Evolutionary conservation across 2,888 invertebrate species (phyloP).

Genomic region (Aspidiotus destructor): DNA sequence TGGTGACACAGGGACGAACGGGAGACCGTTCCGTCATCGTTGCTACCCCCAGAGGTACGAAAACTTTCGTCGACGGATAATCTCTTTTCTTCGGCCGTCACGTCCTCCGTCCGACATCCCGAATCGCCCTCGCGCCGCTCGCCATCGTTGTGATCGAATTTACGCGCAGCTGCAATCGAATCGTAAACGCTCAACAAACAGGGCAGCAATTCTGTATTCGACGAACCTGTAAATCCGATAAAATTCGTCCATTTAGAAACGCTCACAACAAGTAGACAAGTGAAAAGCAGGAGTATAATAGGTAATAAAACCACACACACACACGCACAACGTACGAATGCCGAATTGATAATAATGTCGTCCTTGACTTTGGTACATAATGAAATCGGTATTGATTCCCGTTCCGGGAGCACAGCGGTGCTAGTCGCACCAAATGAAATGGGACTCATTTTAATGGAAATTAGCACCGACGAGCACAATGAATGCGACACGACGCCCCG

Average conservation of each 20-base stretch:
- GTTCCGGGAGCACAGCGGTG: too few relatives aligned
- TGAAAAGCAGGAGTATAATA: neutral
- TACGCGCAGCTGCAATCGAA: conserved; percentile 49
- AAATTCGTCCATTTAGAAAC: too few relatives aligned
- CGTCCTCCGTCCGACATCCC: neutral
- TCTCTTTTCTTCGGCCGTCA: neutral
- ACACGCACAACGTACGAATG: too few relatives aligned
- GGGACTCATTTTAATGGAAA: too few relatives aligned
- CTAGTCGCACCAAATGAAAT: too few relatives aligned
- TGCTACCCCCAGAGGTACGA: neutral
- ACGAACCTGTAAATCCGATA: conserved; percentile 17
- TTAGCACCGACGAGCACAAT: too few relatives aligned
- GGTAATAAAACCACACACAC: neutral
- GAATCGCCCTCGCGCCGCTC: neutral
- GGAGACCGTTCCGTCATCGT: neutral
- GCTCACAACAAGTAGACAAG: neutral
- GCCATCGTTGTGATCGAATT: neutral
- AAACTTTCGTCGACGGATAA: too few relatives aligned
- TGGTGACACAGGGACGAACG: too few relatives aligned
- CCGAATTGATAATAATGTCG: too few relatives aligned
- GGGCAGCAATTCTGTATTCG: conserved; percentile 53
- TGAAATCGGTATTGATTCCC: too few relatives aligned
- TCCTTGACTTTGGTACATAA: too few relatives aligned
- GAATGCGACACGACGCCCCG: too few relatives aligned
- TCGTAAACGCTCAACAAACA: conserved; percentile 80